Conservation (phyloP, 2,113 vertebrate genomes). For the Neolamprologus variostigma region DNA sequence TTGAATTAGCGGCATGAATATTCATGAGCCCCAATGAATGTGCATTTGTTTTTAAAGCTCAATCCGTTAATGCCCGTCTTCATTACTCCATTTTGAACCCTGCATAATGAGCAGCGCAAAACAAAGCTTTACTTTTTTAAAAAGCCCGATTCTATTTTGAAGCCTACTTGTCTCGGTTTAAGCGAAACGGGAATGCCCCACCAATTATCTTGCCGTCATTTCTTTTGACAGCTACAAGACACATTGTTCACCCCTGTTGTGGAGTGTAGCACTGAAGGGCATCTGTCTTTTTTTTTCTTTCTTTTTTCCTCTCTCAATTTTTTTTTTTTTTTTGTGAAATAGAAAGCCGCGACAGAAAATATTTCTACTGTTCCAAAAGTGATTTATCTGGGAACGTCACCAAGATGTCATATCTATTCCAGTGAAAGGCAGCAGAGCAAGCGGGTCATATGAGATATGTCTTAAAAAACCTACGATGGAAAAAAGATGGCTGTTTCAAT, state of each 20-base stretch:
- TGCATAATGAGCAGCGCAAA: slow-evolving; percentile 52
- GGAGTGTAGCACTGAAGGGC: slow-evolving; percentile 52
- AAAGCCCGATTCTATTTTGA: slow-evolving; percentile 37
- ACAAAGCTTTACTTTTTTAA: slow-evolving; percentile 53
- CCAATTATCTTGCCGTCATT: slow-evolving; percentile 66
- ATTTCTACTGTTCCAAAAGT: slow-evolving; percentile 61
- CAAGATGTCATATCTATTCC: slow-evolving; percentile 61
- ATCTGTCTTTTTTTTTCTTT: slow-evolving; percentile 39
- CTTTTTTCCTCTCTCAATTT: neutral
- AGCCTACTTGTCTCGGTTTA: slow-evolving; percentile 47
- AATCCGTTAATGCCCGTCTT: slow-evolving; percentile 61
- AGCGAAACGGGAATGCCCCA: slow-evolving; percentile 43
- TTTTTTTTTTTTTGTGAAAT: slow-evolving; percentile 8
- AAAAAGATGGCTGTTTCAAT: slow-evolving; percentile 54
- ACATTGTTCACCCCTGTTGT: slow-evolving; percentile 51
- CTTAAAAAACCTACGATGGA: slow-evolving; percentile 29
- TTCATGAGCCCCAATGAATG: slow-evolving; percentile 64
- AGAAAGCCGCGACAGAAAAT: slow-evolving; percentile 56
- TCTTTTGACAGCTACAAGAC: slow-evolving; percentile 59
- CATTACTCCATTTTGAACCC: slow-evolving; percentile 46
- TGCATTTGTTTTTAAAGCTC: slow-evolving; percentile 72
- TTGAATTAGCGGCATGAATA: slow-evolving; percentile 71
- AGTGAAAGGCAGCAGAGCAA: slow-evolving; percentile 63
- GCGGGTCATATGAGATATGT: slow-evolving; percentile 64
- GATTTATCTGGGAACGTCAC: slow-evolving; percentile 66